Conservation (phyloP, 2,113 vertebrate genomes). For the Clarias gariepinus region DNA sequence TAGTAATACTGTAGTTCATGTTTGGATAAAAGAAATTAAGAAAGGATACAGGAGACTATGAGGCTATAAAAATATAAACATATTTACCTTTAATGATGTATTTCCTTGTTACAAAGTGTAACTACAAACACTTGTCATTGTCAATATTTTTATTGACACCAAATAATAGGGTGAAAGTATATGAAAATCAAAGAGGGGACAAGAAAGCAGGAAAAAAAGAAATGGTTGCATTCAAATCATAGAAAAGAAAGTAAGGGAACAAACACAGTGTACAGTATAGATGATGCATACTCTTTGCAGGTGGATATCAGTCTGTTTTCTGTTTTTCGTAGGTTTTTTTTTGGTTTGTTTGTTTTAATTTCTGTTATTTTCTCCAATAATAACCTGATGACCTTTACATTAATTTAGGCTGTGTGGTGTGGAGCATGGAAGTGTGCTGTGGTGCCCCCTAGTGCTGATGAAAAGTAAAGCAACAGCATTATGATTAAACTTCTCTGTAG, state of each 20-base stretch:
- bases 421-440: neutral
- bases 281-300: neutral
- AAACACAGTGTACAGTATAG: neutral
- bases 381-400: neutral
- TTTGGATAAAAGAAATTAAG: too few relatives aligned
- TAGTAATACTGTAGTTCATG: too few relatives aligned
- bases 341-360: neutral
- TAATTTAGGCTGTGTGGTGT: neutral
- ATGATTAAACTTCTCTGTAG: neutral
- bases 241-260: too few relatives aligned
- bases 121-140: too few relatives aligned
- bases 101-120: neutral
- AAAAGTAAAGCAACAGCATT: neutral
- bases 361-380: too few relatives aligned
- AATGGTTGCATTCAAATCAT: neutral
- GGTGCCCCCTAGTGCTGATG: conserved; percentile 32
- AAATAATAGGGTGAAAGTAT: neutral
- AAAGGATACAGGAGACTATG: neutral
- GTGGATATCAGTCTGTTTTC: neutral
- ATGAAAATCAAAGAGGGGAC: neutral
- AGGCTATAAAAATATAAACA: neutral
- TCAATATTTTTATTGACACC: neutral
- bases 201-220: neutral
- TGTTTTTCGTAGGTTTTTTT: neutral
- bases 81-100: neutral